Percentiles rank a stretch among this genome's conserved stretches.
phyloP scores from a whole-genome alignment of 1,140 invertebrate species.

The Heliconius congener region DNA sequence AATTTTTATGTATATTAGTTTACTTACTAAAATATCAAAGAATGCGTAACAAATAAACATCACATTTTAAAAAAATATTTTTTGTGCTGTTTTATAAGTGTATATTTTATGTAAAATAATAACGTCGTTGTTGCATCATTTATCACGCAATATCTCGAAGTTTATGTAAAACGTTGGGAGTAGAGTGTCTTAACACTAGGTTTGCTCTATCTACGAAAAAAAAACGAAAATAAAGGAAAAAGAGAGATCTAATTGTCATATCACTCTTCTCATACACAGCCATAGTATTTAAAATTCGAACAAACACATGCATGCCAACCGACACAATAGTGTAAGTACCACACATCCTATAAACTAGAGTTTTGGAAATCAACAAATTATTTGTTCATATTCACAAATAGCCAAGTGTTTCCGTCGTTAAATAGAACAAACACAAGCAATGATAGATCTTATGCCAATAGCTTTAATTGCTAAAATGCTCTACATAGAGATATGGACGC shows the following conservation, averaged over 20 bases:
- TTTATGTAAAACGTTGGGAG: not conserved
- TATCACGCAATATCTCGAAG: not conserved
- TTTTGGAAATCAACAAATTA: slow-evolving; percentile 8
- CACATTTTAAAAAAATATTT: not conserved
- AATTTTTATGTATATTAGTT: slow-evolving; percentile 11
- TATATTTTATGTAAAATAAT: not conserved
- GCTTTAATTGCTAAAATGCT: not conserved
- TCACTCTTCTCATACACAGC: too few relatives aligned
- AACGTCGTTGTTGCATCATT: too few relatives aligned
- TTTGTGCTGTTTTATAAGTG: not conserved
- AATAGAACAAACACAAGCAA: not conserved
- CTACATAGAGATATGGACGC: not conserved
- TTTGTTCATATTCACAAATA: slow-evolving; percentile 4
- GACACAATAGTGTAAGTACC: not conserved
- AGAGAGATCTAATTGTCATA: too few relatives aligned
- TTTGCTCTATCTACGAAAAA: not conserved
- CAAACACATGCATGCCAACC: not conserved
- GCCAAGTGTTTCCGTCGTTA: slow-evolving; percentile 10
- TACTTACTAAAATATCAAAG: not conserved
- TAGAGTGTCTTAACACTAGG: not conserved
- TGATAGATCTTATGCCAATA: not conserved
- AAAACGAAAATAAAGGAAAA: too few relatives aligned
- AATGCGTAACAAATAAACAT: not conserved
- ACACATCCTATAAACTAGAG: not conserved
- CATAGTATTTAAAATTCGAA: too few relatives aligned